phyloP scores from a whole-genome alignment of 2,888 invertebrate species.

The Xylocampa areola region DNA sequence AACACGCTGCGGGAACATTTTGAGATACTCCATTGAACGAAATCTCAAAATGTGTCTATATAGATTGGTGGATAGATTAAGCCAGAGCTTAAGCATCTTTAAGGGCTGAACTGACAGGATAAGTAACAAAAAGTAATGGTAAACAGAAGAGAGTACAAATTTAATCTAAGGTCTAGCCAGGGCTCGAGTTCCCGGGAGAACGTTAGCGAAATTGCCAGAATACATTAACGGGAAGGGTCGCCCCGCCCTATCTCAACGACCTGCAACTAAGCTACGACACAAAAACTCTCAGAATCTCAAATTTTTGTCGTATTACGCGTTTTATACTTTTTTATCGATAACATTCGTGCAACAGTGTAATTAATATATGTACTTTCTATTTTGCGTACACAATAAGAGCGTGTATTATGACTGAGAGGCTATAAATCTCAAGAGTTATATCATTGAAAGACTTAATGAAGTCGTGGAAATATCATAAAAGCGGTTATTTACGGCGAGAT shows the following conservation, averaged over 20 bases:
- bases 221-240: slow-evolving; percentile 81
- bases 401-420: slow-evolving; percentile 57
- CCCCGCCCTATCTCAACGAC: slow-evolving; percentile 82
- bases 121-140: slow-evolving; percentile 74
- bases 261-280: slow-evolving; percentile 75
- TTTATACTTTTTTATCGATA: slow-evolving; percentile 33
- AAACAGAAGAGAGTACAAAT: slow-evolving; percentile 80
- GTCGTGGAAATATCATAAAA: slow-evolving; percentile 77
- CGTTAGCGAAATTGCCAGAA: slow-evolving; percentile 83
- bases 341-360: slow-evolving; percentile 48
- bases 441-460: slow-evolving; percentile 76
- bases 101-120: slow-evolving; percentile 61
- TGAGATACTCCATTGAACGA: slow-evolving; percentile 13
- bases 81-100: slow-evolving; percentile 42
- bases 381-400: slow-evolving; percentile 50
- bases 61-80: slow-evolving; percentile 47
- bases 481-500: slow-evolving; percentile 74
- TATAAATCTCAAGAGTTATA: slow-evolving; percentile 68
- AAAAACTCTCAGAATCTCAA: slow-evolving; percentile 71
- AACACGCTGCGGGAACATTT: slow-evolving; percentile 18
- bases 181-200: slow-evolving; percentile 69
- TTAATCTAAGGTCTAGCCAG: slow-evolving; percentile 79
- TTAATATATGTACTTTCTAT: slow-evolving; percentile 58
- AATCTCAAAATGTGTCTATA: slow-evolving; percentile 22
- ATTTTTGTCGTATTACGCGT: slow-evolving; percentile 55